phyloP scores from a whole-genome alignment of 64 coral and sea anemone genomes.

The Montipora capricornis region DNA sequence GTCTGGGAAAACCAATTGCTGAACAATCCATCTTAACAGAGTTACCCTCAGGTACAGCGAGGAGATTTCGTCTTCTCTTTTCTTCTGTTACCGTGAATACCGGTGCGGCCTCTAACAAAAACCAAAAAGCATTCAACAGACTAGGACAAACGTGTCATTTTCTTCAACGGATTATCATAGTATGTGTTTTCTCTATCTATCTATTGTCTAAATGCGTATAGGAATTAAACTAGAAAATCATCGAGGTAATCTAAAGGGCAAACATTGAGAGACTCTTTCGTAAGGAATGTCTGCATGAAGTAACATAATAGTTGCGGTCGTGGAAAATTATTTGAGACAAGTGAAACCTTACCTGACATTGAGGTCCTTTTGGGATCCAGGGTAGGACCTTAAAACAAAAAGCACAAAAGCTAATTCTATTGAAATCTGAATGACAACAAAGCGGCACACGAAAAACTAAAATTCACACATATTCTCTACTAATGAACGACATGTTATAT shows the following conservation, averaged over 20 bases:
- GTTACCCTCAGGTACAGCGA: conserved; percentile 88
- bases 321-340: neutral
- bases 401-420: conserved; percentile 5
- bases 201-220: too few relatives aligned
- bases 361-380: neutral
- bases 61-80: conserved; percentile 40
- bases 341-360: neutral
- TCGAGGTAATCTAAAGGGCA: too few relatives aligned
- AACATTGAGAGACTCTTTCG: too few relatives aligned
- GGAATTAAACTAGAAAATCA: too few relatives aligned
- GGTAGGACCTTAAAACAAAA: conserved; percentile 7
- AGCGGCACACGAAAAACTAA: neutral
- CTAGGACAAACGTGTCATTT: too few relatives aligned
- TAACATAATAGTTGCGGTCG: too few relatives aligned
- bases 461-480: too few relatives aligned
- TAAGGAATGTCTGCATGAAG: too few relatives aligned
- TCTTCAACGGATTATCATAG: too few relatives aligned
- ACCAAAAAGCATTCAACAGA: too few relatives aligned
- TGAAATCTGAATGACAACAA: neutral
- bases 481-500: too few relatives aligned
- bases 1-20: conserved; percentile 67
- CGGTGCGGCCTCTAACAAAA: conserved; percentile 57
- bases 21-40: conserved; percentile 81
- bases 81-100: neutral
- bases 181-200: too few relatives aligned